Conservation (phyloP, 2,888 invertebrate genomes). For the Teleogryllus oceanicus region DNA sequence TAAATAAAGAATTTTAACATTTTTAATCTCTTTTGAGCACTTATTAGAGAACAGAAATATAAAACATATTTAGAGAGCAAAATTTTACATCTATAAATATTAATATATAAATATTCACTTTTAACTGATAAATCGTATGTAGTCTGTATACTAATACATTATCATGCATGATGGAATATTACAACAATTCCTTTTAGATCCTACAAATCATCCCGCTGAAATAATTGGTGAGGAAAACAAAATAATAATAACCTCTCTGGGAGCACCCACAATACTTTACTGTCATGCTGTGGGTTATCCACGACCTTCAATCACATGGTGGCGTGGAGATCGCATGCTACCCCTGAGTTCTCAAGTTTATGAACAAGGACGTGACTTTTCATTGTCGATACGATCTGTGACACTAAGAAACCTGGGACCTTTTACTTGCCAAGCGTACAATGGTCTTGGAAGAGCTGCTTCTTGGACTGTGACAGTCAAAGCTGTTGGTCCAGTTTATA, state of each 20-base stretch:
- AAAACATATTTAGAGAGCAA: too few relatives aligned
- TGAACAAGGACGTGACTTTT: conserved; percentile 70
- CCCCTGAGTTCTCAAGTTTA: conserved; percentile 65
- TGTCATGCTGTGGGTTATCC: conserved; percentile 84
- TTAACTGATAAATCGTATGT: not conserved
- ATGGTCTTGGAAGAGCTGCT: conserved; percentile 71
- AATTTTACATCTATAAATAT: not conserved
- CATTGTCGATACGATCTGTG: conserved; percentile 70
- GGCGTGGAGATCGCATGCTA: conserved; percentile 72
- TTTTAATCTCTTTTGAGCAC: too few relatives aligned
- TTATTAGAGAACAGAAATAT: too few relatives aligned
- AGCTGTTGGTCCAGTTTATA: conserved; percentile 66
- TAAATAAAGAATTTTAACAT: too few relatives aligned
- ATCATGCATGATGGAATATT: conserved; percentile 2
- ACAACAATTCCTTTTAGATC: conserved; percentile 51
- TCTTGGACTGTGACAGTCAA: conserved; percentile 72
- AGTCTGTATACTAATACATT: not conserved
- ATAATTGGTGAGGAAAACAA: conserved; percentile 66
- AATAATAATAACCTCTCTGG: conserved; percentile 66
- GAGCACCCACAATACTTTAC: conserved; percentile 65
- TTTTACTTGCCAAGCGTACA: conserved; percentile 88
- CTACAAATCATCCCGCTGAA: conserved; percentile 52
- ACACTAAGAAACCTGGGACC: conserved; percentile 70
- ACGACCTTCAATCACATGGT: conserved; percentile 76
- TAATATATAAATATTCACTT: not conserved